Evolutionary conservation across 2,113 vertebrate species (phyloP), one percentile per base, ranked within the genome.

Genomic region (Pachycephala philippinensis): DNA sequence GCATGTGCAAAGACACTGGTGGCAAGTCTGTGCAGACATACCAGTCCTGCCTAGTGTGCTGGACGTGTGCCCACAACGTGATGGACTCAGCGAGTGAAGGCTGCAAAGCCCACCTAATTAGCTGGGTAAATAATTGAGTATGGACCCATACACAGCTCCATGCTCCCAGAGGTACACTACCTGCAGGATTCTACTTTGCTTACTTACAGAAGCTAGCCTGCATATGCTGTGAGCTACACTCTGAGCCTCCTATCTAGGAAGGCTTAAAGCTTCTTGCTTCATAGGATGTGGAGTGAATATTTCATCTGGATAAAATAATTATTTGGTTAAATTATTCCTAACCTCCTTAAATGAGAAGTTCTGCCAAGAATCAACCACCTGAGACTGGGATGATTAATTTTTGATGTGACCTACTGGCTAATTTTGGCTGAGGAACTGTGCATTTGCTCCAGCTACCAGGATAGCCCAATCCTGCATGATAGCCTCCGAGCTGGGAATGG

Each of bases 311-410:
- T 90, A 64, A 87, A 87, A 45, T 21, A 84, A 77, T 3, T 2
- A 26, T 65, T 87, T 74, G 23, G 26, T 77, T 91, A 89, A 87
- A 81, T 70, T 22, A 74, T 77, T 84, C 39, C 44, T 82, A 56
- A 64, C 18, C 6, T 78, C 52, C 60, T 88, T 64, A 90, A 85
- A 68, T 39, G 10, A 85, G 70, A 82, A 85, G 16, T 79, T 93
- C 40, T 59, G 56, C 42, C 39, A 66, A 79, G 66, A 94, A 69
- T n/a, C 50, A 81, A 27, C 8, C 26, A 20, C 28, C 33, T n/a
- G 52, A 87, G 68, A 61, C 11, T 17, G 9, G 40, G 9, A 22
- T 21, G 15, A 54, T 70, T 74, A 4, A 57, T 47, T 88, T 91
- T 93, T 78, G 0, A 64, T 76, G 35, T 56, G 19, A 65, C 65